Percentiles rank a stretch among this genome's conserved stretches.
Evolutionary conservation across 2,797 vertebrate genomes (phyloP).

Genomic region (Liasis olivaceus): DNA sequence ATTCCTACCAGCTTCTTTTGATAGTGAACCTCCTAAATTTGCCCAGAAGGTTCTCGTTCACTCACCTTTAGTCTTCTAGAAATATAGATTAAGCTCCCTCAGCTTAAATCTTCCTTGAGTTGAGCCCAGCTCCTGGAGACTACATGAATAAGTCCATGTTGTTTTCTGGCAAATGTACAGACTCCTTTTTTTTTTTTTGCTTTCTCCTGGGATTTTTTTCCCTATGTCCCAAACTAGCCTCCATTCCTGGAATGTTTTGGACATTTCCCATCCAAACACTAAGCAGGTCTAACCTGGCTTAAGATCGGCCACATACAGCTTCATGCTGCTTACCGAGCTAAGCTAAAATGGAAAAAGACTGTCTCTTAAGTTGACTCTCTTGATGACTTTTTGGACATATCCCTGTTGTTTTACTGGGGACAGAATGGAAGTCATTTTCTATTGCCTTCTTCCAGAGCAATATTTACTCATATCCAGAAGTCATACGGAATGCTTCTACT

Average conservation of each 20-base stretch:
- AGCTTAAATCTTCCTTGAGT: neutral
- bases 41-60: neutral
- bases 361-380: neutral
- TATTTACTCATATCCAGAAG: neutral
- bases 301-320: neutral
- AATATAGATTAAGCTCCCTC: neutral
- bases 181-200: neutral
- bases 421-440: neutral
- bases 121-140: neutral
- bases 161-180: neutral
- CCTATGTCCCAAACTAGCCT: neutral
- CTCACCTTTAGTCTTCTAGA: neutral
- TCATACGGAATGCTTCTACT: neutral
- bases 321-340: neutral
- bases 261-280: neutral
- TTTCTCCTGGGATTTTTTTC: neutral
- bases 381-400: neutral
- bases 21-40: accelerated
- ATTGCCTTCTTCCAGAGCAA: neutral
- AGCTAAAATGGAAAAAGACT: neutral
- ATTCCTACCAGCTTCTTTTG: neutral
- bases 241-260: neutral
- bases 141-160: neutral
- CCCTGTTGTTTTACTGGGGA: neutral
- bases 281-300: neutral